Base-by-base conservation (phyloP, 2,888 invertebrate species). In the Chrysina gloriosa region DNA sequence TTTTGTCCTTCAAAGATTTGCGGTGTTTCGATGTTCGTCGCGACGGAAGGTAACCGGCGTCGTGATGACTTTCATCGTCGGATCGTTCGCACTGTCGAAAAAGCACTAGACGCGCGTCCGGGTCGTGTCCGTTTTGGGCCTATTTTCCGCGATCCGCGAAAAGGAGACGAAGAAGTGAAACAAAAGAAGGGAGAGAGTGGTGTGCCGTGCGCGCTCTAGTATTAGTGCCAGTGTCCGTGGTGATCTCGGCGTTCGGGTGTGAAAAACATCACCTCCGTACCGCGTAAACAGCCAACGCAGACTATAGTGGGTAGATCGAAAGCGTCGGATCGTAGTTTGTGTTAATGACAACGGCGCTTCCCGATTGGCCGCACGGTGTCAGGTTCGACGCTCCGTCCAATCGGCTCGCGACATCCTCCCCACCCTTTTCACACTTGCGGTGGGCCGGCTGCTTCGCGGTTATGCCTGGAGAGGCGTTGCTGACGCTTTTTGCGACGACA, bases 341-440 rank as follows among this genome's bases (percentile, higher is more conserved):
- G 84, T 84, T 85, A 84, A 84, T 84, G 85, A 84, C 81, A 79
- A 75, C 73, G 75, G 77, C 78, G 83, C 80, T 67, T 63, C 73
- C 75, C 78, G 69, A 83, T 83, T 83, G 83, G 83, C 74, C 75
- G 77, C 71, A 45, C 72, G 78, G 80, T 78, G 81, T 80, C 78
- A 78, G 79, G 78, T 76, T 75, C 76, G 77, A 78, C 80, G 77
- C 75, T 74, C 73, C 72, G 77, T 75, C 83, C 83, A 83, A 83
- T 83, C 74, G 79, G 70, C 68, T 75, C 82, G 84, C 83, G 84
- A 80, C 80, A 79, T 78, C 72, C 71, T 80, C 81, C 84, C 83
- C 82, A 80, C 83, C 78, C 78, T 80, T 83, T 83, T 83, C 81
- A 82, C 83, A 82, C 82, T 78, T 79, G 75, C 70, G 78, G 80